Percentiles rank a stretch among this genome's conserved stretches.
phyloP scores from a whole-genome alignment of 2,113 vertebrate species.

The Mastomys coucha region DNA sequence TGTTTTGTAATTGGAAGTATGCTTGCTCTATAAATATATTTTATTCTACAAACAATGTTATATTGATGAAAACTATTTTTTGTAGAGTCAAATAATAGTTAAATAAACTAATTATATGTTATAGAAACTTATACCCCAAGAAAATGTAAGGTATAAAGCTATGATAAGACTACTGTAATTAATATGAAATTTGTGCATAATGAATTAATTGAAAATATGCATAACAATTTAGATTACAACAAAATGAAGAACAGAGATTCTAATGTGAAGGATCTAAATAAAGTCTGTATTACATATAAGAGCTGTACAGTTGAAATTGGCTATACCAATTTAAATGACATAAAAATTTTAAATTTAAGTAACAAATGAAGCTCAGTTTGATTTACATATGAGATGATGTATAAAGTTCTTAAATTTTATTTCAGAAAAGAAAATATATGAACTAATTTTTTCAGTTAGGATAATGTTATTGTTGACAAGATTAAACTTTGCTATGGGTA shows the following conservation, averaged over 20 bases:
- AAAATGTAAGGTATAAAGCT: neutral
- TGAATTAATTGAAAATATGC: neutral
- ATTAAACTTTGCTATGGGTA: neutral
- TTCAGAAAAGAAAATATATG: neutral
- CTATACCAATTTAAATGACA: neutral
- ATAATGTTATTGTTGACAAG: neutral
- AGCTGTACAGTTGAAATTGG: neutral
- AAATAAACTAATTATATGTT: neutral
- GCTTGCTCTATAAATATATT: neutral
- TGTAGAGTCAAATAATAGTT: neutral
- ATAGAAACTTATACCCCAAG: neutral
- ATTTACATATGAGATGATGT: neutral
- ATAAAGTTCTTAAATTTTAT: neutral
- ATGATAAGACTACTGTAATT: neutral
- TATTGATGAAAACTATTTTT: neutral
- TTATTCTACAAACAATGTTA: neutral
- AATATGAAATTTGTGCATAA: slow-evolving; percentile 7
- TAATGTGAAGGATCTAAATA: neutral
- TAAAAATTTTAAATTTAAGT: neutral
- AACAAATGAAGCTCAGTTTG: neutral
- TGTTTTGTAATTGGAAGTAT: neutral
- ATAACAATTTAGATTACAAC: neutral
- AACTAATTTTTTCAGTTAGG: neutral
- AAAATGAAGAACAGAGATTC: neutral
- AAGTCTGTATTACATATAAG: neutral